A percentile compares a stretch with the other conserved stretches of the same genome.
These are phyloP conservation scores for Chironex yamaguchii DNA, from an alignment of 30 jellyfish, hydroid and myxozoan species.

Conservation along the genomic window DNA sequence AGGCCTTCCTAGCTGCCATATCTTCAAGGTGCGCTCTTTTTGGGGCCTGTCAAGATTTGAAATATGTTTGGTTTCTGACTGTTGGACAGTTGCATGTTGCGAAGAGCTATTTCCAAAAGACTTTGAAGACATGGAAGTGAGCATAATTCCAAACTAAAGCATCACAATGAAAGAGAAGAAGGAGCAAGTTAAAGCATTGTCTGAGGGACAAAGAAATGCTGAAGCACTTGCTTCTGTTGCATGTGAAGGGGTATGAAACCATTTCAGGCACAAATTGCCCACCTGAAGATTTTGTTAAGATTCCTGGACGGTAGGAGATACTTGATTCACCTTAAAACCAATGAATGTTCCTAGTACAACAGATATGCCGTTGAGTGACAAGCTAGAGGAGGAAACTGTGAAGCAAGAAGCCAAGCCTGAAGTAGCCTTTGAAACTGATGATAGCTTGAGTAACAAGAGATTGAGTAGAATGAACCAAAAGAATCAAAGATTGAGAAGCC, in stretches of 20 bases:
- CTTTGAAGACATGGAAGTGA: too few species aligned
- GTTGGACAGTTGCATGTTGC: constrained; percentile 59
- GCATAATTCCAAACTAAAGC: too few species aligned
- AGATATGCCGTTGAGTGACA: constrained; percentile 14
- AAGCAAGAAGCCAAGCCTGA: background rate
- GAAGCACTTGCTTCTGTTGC: constrained; percentile 48
- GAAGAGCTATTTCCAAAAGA: too few species aligned
- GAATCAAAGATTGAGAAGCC: background rate
- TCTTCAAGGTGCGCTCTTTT: constrained; percentile 1
- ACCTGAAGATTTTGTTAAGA: constrained; percentile 27
- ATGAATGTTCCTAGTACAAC: too few species aligned
- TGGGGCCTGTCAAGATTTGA: constrained; percentile 19
- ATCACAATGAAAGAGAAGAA: background rate
- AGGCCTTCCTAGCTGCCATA: constrained; percentile 37
- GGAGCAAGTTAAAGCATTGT: background rate
- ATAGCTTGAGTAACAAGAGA: too few species aligned
- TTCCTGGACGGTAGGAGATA: background rate
- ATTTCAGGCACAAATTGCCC: constrained; percentile 13
- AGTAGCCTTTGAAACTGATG: background rate
- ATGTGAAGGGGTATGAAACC: constrained; percentile 66
- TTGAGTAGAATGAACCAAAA: too few species aligned
- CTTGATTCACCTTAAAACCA: too few species aligned
- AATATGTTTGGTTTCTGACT: constrained; percentile 26
- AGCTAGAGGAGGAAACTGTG: background rate
- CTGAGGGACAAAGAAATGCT: constrained; percentile 50